A percentile compares a stretch with the other conserved stretches of the same genome.
Evolutionary conservation across 1,140 invertebrate species (phyloP).

Genomic region (Wiebesia pumilae): DNA sequence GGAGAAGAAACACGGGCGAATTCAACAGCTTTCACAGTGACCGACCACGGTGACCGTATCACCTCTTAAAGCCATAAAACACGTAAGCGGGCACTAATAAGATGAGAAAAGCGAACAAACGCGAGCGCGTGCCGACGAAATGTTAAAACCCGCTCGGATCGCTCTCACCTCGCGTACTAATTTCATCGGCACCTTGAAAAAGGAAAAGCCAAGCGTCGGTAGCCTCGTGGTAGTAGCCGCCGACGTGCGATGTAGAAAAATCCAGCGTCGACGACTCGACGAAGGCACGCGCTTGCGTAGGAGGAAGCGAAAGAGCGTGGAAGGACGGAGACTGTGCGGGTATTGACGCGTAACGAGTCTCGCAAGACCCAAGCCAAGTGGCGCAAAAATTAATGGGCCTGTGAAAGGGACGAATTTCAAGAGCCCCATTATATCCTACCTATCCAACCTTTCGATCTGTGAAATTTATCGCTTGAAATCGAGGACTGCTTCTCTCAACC

Average conservation of each 20-base stretch:
- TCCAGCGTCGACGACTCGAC: not conserved
- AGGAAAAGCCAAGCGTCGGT: conserved; percentile 24
- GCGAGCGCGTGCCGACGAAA: not conserved
- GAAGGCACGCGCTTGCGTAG: conserved; percentile 10
- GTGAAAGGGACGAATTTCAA: not conserved
- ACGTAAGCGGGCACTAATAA: not conserved
- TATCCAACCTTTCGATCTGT: too few species aligned
- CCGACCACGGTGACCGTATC: not conserved
- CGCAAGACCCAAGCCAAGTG: not conserved
- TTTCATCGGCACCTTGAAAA: not conserved
- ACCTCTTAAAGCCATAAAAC: not conserved
- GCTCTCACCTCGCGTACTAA: conserved; percentile 14
- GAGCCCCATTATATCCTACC: not conserved
- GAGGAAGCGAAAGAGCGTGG: not conserved
- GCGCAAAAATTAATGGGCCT: not conserved
- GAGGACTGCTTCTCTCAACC: too few species aligned
- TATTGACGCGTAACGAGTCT: not conserved
- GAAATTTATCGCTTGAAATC: too few species aligned
- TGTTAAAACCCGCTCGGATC: not conserved
- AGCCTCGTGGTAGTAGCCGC: not conserved
- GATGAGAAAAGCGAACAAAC: not conserved
- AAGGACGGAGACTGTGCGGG: not conserved
- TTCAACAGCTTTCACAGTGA: not conserved
- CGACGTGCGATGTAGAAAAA: not conserved
- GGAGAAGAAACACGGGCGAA: not conserved